Evolutionary conservation across 2,888 invertebrate genomes (phyloP), one percentile per base, ranked within the genome.

Genomic region (Bellardia bayeri): DNA sequence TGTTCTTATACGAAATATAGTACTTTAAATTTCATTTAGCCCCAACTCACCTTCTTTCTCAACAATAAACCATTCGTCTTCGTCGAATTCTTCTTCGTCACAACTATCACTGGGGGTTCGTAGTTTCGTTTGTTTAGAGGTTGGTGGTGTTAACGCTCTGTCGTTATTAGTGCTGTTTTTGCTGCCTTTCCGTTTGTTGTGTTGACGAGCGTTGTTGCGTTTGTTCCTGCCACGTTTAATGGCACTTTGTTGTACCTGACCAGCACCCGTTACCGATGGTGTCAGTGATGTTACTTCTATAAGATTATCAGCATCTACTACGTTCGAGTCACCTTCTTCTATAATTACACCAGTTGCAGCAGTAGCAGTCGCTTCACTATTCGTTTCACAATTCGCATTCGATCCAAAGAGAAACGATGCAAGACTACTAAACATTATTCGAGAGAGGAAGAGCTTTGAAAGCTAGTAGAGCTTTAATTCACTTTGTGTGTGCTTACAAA

Each of bases 371-470:
- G 84, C 88, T 79, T 90, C 89, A 85, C 89, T 89, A 89, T 89
- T 91, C 89, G 88, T 78, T 71, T 78, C 83, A 71, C 90, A 88
- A 88, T 90, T 89, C 90, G 92, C 92, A 90, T 90, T 91, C 91
- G 93, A 93, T 91, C 94, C 94, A 92, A 94, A 93, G 90, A 94
- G 91, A 93, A 95, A 95, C 92, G 94, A 95, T 91, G 95, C 95
- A 93, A 95, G 94, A 92, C 94, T 95, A 93, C 94, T 95, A 93
- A 95, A 95, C 95, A 95, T 95, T 94, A 93, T 94, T 94, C 88
- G 82, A 86, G 76, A 76, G 66, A 40, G 64, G 64, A 49, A 54
- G 68, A 79, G 82, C 68, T 82, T 30, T 14, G 16, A 16, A 78
- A 81, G 85, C 75, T 79, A 51, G 23, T n/a, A 40, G 71, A 87